Evolutionary conservation across 2,113 vertebrate species (phyloP).

Genomic region (Dasyornis broadbenti): DNA sequence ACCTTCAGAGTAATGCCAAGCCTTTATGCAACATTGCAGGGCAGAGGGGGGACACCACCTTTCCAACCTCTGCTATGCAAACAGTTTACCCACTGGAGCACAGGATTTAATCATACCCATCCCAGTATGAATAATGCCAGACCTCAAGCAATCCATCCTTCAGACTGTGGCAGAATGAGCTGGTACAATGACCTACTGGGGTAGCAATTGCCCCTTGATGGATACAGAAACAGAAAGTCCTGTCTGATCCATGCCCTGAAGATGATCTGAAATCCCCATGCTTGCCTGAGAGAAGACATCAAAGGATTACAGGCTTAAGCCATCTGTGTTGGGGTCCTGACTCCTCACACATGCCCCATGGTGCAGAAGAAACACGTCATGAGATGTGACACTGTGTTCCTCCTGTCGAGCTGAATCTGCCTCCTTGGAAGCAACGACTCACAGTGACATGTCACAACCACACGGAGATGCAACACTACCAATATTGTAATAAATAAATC

Average conservation of each 20-base stretch:
- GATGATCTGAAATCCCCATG: not conserved
- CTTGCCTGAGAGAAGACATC: not conserved
- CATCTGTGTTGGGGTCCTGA: not conserved
- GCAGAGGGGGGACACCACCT: not conserved
- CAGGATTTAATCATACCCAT: not conserved
- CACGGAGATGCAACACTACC: not conserved
- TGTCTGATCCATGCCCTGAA: not conserved
- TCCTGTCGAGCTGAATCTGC: not conserved
- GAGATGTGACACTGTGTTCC: not conserved
- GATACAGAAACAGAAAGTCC: not conserved
- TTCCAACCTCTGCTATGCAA: not conserved
- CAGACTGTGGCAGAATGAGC: not conserved
- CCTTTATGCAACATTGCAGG: not conserved
- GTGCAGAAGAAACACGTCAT: not conserved
- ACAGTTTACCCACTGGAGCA: not conserved
- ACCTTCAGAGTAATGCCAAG: not conserved
- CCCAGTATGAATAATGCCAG: not conserved
- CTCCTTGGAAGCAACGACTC: not conserved
- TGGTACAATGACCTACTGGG: slow-evolving; percentile 9
- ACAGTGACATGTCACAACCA: not conserved
- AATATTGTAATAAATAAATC: not conserved
- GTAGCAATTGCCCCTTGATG: not conserved
- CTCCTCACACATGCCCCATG: not conserved
- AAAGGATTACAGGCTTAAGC: not conserved
- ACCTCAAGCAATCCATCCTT: slow-evolving; percentile 4